Base-by-base conservation (phyloP, 2,888 invertebrate genomes). In the Acrobasis repandana region DNA sequence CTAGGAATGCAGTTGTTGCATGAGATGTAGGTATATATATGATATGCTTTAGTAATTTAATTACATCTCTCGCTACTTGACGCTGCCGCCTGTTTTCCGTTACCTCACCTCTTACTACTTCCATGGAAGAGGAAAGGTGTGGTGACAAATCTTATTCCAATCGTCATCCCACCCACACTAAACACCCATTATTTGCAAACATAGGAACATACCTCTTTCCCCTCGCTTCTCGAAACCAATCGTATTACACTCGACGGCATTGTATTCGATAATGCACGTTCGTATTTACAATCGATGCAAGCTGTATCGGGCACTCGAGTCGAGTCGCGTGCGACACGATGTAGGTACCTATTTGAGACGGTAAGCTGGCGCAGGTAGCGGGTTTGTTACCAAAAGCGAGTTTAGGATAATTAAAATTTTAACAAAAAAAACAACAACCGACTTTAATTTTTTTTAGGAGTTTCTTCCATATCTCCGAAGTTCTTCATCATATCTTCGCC, bases 291-390 rank as follows among this genome's bases (percentile, higher is more conserved):
- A 58, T 49, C 58, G 58, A 57, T 57, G 36, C 51, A 20, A 28
- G 15, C 36, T 36, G 36, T 38, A 38, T 54, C 16, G 38, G 11
- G 58, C 58, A 36, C 58, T 58, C 20, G 58, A 58, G 14, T 43
- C 54, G 54, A 58, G 49, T 50, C 49, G 20, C 49, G n/a, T 49
- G 57, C 57, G 58, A 58, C 58, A 58, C 58, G 56, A 57, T 47
- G 46, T 50, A n/a, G n/a, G n/a, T n/a, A n/a, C n/a, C n/a, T n/a
- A 58, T 58, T 58, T 58, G 58, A 9, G 43, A 48, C 57, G 57
- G 34, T 57, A 57, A 57, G 57, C 57, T 34, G 54, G 16, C 9
- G 15, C 1, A 57, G 34, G 57, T 16, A 34, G 11, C 0, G 58
- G 50, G 14, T 38, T 9, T 58, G 9, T 34, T 58, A 33, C 8